Percentiles rank a stretch among this genome's conserved stretches.
phyloP scores from a whole-genome alignment of 2,888 invertebrate genomes.

The Nomada ferruginata region DNA sequence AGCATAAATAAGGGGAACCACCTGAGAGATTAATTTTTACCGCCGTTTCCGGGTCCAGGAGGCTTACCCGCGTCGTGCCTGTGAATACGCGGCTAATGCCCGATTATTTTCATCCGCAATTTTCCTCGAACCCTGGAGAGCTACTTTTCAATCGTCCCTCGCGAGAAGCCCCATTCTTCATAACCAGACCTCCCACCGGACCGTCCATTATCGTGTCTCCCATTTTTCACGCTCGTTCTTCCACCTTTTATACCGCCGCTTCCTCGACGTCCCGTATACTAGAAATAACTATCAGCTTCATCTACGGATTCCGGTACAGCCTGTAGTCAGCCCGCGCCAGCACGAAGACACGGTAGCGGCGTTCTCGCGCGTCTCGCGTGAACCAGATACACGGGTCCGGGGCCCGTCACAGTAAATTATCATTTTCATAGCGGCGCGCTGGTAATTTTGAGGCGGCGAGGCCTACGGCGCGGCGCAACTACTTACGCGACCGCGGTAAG shows the following conservation, averaged over 20 bases:
- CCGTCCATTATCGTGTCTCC: not conserved
- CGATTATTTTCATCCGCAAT: not conserved
- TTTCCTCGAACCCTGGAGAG: not conserved
- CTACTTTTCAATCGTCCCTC: not conserved
- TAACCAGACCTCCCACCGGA: not conserved
- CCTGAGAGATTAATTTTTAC: not conserved
- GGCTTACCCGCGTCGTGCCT: not conserved
- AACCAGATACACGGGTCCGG: slow-evolving; percentile 79
- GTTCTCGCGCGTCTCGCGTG: slow-evolving; percentile 68
- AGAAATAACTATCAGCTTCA: slow-evolving; percentile 33
- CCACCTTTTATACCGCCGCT: not conserved
- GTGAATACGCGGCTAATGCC: too few relatives aligned
- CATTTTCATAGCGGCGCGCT: slow-evolving; percentile 79
- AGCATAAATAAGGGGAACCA: not conserved
- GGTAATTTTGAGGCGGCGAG: slow-evolving; percentile 69
- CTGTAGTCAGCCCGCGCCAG: slow-evolving; percentile 45
- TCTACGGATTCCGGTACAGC: slow-evolving; percentile 10
- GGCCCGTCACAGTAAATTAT: slow-evolving; percentile 81
- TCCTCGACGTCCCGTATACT: slow-evolving; percentile 15
- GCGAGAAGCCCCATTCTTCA: not conserved
- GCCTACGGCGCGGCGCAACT: slow-evolving; percentile 51
- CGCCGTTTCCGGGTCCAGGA: not conserved
- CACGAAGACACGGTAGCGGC: slow-evolving; percentile 63
- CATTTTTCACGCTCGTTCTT: not conserved
- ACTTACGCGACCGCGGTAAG: slow-evolving; percentile 38